Base-by-base conservation (phyloP, 2,888 invertebrate species). In the Onchidella celtica region DNA sequence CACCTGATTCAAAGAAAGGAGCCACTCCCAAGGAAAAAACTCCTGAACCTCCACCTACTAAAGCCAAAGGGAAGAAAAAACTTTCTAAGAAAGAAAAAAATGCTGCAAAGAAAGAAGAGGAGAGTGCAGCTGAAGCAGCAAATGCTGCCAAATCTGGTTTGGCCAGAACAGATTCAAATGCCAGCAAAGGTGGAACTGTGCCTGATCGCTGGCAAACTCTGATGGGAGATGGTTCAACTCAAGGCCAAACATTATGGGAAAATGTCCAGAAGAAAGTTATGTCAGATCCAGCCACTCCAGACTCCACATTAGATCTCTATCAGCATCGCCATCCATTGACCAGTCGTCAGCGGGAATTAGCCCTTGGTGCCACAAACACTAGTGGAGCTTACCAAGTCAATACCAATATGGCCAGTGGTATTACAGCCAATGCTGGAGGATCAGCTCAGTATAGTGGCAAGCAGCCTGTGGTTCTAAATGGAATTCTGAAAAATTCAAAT, bases 201-300 rank as follows among this genome's bases (percentile, higher is more conserved):
- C 27, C 81, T 0, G 81, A 81, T 27, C 27, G 81, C 0, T 81
- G 81, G 81, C 81, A 81, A 69, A 61, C 69, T 3, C 21, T 81
- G 29, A 38, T 81, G 75, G 57, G 36, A n/a, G 61, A 75, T 75
- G 81, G 47, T 21, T 32, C 55, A 2, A 69, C 57, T 40, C 59
- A 81, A 32, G 75, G 29, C 24, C 74, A 81, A 47, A 81, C 81
- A n/a, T 40, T 81, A 24, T 81, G 81, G 81, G 81, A 81, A 32
- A 81, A 81, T 40, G 75, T 81, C 14, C 81, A 81, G 75, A 74
- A 69, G 55, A 81, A 81, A 27, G 27, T 81, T 68, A 68, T 75
- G 1, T 81, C 81, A 14, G 81, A 81, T 57, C 79, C 79, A 29
- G 72, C 70, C 34, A 79, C 79, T 17, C 79, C 79, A 29, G 79